phyloP scores from a whole-genome alignment of 64 coral and sea anemone genomes.

The Montipora cactus region DNA sequence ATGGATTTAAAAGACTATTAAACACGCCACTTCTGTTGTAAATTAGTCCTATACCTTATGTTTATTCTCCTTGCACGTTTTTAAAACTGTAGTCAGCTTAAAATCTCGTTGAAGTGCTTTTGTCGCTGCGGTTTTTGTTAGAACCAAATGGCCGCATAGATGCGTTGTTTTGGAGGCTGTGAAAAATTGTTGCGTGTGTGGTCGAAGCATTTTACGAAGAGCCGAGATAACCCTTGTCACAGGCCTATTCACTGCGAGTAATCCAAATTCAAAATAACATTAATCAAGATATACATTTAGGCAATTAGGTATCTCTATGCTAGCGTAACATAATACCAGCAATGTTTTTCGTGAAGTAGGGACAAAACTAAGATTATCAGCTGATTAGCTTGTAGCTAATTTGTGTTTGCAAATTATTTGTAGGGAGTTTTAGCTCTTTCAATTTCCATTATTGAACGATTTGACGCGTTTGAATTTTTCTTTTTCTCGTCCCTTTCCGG shows the following conservation, averaged over 20 bases:
- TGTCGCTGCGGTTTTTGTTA: background rate
- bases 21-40: conserved; percentile 33
- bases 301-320: conserved; percentile 11
- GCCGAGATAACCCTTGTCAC: conserved; percentile 52
- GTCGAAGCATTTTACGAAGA: background rate
- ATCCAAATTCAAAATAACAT: conserved; percentile 46
- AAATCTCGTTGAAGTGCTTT: background rate
- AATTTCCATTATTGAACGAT: conserved; percentile 28
- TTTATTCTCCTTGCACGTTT: conserved; percentile 50
- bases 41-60: conserved; percentile 3
- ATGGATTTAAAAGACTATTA: conserved; percentile 54
- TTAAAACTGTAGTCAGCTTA: conserved; percentile 7
- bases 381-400: conserved; percentile 48
- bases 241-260: conserved; percentile 31
- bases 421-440: conserved; percentile 44
- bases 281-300: conserved; percentile 64
- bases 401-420: conserved; percentile 55
- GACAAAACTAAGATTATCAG: conserved; percentile 23
- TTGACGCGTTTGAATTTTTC: conserved; percentile 46
- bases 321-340: conserved; percentile 40
- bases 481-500: conserved; percentile 34
- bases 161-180: background rate
- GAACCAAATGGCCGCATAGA: background rate
- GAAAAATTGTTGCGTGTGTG: conserved; percentile 45
- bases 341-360: conserved; percentile 41